Percentiles rank a stretch among this genome's conserved stretches.
Evolutionary conservation across 2,797 vertebrate genomes (phyloP).

Genomic region (Cryptoblepharus egeriae): DNA sequence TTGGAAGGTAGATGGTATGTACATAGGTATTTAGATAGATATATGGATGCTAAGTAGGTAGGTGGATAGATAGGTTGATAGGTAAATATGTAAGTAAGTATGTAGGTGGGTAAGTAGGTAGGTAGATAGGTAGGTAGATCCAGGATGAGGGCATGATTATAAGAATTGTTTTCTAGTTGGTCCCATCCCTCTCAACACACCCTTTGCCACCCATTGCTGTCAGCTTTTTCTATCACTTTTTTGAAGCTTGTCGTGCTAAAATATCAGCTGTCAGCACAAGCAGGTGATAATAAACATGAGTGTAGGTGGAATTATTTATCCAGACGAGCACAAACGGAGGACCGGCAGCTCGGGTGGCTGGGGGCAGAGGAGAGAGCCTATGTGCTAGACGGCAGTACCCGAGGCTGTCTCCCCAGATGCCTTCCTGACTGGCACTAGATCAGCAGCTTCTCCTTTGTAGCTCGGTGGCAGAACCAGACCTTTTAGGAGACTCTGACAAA

Average conservation of each 20-base stretch:
- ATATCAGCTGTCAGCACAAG: constrained; percentile 2
- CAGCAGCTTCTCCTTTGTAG: too few relatives aligned
- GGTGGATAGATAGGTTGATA: too few relatives aligned
- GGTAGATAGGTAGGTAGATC: too few relatives aligned
- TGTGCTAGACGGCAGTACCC: not conserved
- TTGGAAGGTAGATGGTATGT: too few relatives aligned
- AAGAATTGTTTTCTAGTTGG: not conserved
- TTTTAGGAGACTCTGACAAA: too few relatives aligned
- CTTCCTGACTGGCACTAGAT: too few relatives aligned
- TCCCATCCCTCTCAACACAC: not conserved
- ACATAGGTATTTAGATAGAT: too few relatives aligned
- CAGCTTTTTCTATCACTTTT: constrained; percentile 21
- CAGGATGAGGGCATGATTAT: too few relatives aligned
- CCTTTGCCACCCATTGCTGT: not conserved
- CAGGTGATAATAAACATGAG: constrained; percentile 3
- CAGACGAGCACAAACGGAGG: not conserved
- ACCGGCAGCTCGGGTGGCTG: not conserved
- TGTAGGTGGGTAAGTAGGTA: too few relatives aligned
- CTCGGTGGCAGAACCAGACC: too few relatives aligned
- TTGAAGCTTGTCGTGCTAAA: constrained; percentile 7
- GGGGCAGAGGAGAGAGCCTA: not conserved
- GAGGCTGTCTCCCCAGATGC: not conserved
- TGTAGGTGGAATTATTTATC: constrained; percentile 3
- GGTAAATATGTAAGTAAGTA: too few relatives aligned
- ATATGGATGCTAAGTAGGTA: too few relatives aligned